Conservation (phyloP, 35 echinoderm and acorn worm species). For the Hemicentrotus pulcherrimus region DNA sequence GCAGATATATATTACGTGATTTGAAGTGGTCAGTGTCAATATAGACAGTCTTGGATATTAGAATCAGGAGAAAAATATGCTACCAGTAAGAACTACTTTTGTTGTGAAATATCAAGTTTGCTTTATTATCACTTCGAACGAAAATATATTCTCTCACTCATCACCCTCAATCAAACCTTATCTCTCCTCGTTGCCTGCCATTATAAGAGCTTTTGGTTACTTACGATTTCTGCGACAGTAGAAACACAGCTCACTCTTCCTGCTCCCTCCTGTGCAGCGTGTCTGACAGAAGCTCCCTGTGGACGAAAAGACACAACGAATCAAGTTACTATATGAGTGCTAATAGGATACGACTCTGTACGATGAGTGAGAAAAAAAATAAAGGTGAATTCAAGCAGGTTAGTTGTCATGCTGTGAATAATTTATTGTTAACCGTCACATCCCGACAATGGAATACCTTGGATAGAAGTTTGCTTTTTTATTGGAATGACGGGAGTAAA, state of each 20-base stretch:
- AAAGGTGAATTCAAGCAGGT: neutral
- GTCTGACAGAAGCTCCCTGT: slow-evolving; percentile 5
- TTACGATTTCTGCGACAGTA: slow-evolving; percentile 7
- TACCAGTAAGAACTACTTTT: neutral
- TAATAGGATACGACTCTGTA: neutral
- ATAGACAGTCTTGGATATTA: no score
- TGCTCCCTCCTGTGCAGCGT: neutral
- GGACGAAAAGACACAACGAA: neutral
- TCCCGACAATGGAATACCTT: neutral
- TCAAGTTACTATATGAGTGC: neutral
- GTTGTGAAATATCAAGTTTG: neutral
- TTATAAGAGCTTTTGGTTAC: neutral
- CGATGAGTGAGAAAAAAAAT: neutral
- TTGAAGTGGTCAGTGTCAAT: no score
- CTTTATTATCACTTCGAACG: neutral
- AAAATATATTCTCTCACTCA: neutral
- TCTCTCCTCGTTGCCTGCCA: neutral
- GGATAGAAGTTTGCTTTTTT: neutral
- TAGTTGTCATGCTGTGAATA: neutral
- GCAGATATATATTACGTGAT: no score
- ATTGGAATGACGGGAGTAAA: neutral
- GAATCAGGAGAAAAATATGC: no score
- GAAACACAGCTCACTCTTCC: neutral
- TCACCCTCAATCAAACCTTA: neutral
- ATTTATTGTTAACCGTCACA: neutral